These are phyloP conservation scores for Cheilosia variabilis DNA, from an alignment of 2,888 invertebrate genomes.

Conservation along the genomic window DNA sequence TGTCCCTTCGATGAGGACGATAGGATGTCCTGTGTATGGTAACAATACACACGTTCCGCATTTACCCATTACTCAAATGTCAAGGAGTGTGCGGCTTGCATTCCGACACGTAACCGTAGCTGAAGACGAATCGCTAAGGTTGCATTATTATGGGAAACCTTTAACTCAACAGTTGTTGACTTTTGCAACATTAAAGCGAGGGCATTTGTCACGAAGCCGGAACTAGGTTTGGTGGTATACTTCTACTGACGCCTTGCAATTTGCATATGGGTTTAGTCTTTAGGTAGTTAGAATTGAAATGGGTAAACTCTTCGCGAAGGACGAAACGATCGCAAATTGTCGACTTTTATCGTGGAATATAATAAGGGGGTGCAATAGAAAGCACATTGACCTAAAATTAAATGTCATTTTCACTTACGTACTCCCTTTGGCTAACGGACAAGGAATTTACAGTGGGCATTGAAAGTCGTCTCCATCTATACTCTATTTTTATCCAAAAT, in stretches of 20 bases:
- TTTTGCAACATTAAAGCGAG: constrained; percentile 46
- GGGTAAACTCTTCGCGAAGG: constrained; percentile 35
- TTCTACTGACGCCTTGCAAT: constrained; percentile 20
- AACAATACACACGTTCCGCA: constrained; percentile 49
- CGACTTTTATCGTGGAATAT: constrained; percentile 38
- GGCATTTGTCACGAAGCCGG: constrained; percentile 64
- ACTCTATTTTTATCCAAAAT: too few relatives aligned
- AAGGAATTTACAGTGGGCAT: constrained; percentile 12
- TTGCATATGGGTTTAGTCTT: constrained; percentile 40
- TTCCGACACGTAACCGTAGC: constrained; percentile 26
- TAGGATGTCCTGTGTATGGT: constrained; percentile 14
- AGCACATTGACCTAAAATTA: constrained; percentile 66
- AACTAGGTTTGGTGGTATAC: constrained; percentile 22
- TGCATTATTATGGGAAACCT: constrained; percentile 28
- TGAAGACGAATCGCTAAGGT: constrained; percentile 38
- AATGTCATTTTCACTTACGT: constrained; percentile 37
- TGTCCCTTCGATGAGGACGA: constrained; percentile 50
- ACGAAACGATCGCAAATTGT: constrained; percentile 21
- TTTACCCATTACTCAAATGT: constrained; percentile 62
- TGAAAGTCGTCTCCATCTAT: not conserved
- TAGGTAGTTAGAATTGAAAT: not conserved
- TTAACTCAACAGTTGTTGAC: constrained; percentile 61
- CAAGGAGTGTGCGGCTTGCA: constrained; percentile 53
- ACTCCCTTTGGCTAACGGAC: not conserved
- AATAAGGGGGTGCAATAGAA: constrained; percentile 37